These are phyloP conservation scores for Hydroisotoma schaefferi DNA, from an alignment of 2,888 invertebrate species.

Conservation along the genomic window DNA sequence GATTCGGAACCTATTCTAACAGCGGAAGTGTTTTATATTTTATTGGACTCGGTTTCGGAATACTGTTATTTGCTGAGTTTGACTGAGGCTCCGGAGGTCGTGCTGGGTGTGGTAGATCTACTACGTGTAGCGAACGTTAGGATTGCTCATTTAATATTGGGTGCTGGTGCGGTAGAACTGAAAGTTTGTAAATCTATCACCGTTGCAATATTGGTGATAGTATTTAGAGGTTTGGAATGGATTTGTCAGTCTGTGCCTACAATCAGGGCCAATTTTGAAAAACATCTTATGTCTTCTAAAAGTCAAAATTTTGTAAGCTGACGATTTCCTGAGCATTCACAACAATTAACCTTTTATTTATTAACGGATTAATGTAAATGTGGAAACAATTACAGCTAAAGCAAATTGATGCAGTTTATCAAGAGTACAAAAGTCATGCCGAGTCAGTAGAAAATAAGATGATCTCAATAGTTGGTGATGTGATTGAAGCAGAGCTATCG, in stretches of 20 bases:
- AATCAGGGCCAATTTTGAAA: slow-evolving; percentile 41
- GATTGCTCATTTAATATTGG: slow-evolving; percentile 89
- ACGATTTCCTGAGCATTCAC: too few relatives aligned
- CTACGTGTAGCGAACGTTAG: slow-evolving; percentile 81
- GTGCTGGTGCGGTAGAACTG: slow-evolving; percentile 91
- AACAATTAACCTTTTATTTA: too few relatives aligned
- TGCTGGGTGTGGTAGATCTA: slow-evolving; percentile 68
- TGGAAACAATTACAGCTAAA: slow-evolving; percentile 44
- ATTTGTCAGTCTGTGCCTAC: slow-evolving; percentile 53
- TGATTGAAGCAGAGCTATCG: slow-evolving; percentile 73
- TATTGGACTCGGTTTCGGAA: slow-evolving; percentile 44
- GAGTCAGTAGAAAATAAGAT: slow-evolving; percentile 90
- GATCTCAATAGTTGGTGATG: slow-evolving; percentile 79
- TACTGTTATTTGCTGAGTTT: slow-evolving; percentile 45
- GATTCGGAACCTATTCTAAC: slow-evolving; percentile 26
- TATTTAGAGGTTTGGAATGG: slow-evolving; percentile 76
- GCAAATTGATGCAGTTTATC: slow-evolving; percentile 65
- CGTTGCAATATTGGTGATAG: slow-evolving; percentile 84
- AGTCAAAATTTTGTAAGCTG: slow-evolving; percentile 47
- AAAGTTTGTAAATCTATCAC: slow-evolving; percentile 93
- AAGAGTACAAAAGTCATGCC: slow-evolving; percentile 81
- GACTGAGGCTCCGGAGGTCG: slow-evolving; percentile 46
- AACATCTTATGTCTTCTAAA: slow-evolving; percentile 36
- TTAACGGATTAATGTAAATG: background rate
- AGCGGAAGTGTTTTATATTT: slow-evolving; percentile 48